Evolutionary conservation across 2,888 invertebrate species (phyloP), one percentile per base, ranked within the genome.

Genomic region (Megamerina dolium): DNA sequence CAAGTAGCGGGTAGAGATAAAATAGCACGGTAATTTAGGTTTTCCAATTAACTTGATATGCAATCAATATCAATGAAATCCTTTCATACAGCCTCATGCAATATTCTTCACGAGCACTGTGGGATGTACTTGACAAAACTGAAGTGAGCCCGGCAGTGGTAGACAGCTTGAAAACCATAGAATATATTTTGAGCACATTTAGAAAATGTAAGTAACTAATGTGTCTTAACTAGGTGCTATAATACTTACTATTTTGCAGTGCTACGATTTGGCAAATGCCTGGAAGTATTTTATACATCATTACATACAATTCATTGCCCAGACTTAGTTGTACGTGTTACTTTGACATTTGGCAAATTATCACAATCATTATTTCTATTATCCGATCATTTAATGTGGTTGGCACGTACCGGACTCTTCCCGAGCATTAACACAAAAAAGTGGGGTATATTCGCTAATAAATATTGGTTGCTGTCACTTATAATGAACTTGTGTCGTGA

Each of bases 331-430:
- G 70, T 91, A 16, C 77, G 86, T 52, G 66, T 83, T 9, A 83
- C 85, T 20, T 67, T 89, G 26, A 87, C 88, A 0, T 62, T 89
- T 38, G 85, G 89, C 48, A 88, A 87, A 73, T 74, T 93, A 39
- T 79, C 86, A 19, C 83, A 85, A 64, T 80, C 88, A 0, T 64
- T 90, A 19, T 94, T 82, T 60, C 75, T 94, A 3, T 73, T 91
- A 35, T 81, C 87, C 12, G 94, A 94, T 66, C 91, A 94, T 62
- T 76, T 92, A 23, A 78, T 92, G 23, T 93, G 92, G 88, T 72
- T 91, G 3, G 83, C 86, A 4, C 78, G 83, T 56, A 81, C 83
- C 30, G 88, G 88, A 17, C 43, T 80, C 44, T 64, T 82, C 4
- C 71, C 74, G 51, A 74, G 74, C 53, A 77, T 87, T 2, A 79